A percentile compares a stretch with the other conserved stretches of the same genome.
These are phyloP conservation scores for Caranx ignobilis DNA, from an alignment of 2,113 vertebrate genomes.

Conservation along the genomic window DNA sequence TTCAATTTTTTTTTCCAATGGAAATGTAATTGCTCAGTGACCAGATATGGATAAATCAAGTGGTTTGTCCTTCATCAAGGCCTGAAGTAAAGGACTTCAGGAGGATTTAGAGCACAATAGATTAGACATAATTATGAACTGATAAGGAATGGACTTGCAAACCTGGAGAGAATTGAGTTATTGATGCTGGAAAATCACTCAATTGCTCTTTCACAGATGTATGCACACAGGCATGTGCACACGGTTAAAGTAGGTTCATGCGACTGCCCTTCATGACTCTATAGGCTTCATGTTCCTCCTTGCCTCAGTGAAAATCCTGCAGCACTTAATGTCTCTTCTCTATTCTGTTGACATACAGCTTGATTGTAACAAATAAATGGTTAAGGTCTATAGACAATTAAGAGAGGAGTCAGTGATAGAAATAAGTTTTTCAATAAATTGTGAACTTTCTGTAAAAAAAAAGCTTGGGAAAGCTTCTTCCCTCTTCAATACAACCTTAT, in stretches of 20 bases:
- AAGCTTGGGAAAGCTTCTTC: not conserved
- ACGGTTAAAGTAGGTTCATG: not conserved
- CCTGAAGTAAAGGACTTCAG: constrained; percentile 5
- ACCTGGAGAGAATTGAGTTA: constrained; percentile 43
- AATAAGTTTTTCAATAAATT: not conserved
- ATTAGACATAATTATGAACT: constrained; percentile 48
- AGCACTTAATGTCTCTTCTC: not conserved
- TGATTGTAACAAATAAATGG: too few species aligned
- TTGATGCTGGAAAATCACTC: constrained; percentile 47
- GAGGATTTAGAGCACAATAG: constrained; percentile 23
- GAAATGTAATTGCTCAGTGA: constrained; percentile 34
- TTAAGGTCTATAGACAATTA: not conserved
- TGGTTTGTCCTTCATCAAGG: not conserved
- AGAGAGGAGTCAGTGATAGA: not conserved
- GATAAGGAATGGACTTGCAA: constrained; percentile 40
- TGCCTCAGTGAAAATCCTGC: not conserved
- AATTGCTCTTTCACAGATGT: not conserved
- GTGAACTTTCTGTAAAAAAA: not conserved
- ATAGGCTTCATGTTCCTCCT: not conserved
- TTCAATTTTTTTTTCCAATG: constrained; percentile 21
- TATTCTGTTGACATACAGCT: too few species aligned
- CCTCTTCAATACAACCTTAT: not conserved
- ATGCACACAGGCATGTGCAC: constrained; percentile 1
- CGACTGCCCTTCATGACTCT: not conserved
- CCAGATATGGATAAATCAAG: constrained; percentile 24